A percentile compares a stretch with the other conserved stretches of the same genome.
These are phyloP conservation scores for Enhydra lutris DNA, from an alignment of 2,113 vertebrate species.

Conservation along the genomic window DNA sequence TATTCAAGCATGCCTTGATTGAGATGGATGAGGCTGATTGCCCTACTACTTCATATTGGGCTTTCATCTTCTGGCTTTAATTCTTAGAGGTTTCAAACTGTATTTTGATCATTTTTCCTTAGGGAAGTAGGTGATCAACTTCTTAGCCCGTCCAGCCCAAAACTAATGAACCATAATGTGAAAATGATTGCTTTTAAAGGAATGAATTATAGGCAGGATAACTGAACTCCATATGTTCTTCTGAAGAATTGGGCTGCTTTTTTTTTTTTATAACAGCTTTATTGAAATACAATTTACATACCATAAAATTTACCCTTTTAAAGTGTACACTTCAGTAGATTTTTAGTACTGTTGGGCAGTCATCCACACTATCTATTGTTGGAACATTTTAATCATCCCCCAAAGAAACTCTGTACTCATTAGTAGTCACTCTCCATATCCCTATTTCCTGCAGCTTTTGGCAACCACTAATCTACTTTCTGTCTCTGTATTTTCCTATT, in stretches of 20 bases:
- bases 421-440: neutral
- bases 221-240: constrained; percentile 23
- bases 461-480: neutral
- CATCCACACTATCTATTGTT: neutral
- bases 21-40: neutral
- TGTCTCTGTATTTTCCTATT: neutral
- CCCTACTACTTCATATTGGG: neutral
- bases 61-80: neutral
- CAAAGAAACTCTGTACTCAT: neutral
- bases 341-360: neutral
- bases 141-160: neutral
- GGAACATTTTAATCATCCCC: neutral
- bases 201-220: constrained; percentile 39
- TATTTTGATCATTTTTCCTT: neutral
- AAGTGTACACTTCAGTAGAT: constrained; percentile 8
- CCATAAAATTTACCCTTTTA: neutral
- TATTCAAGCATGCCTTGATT: neutral
- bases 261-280: neutral
- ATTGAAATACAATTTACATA: constrained; percentile 29
- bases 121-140: neutral
- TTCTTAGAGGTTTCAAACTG: neutral
- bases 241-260: neutral
- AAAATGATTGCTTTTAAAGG: constrained; percentile 53
- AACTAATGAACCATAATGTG: constrained; percentile 17
- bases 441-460: neutral